These are phyloP conservation scores for Agonopterix arenella DNA, from an alignment of 2,888 invertebrate species.

Conservation along the genomic window DNA sequence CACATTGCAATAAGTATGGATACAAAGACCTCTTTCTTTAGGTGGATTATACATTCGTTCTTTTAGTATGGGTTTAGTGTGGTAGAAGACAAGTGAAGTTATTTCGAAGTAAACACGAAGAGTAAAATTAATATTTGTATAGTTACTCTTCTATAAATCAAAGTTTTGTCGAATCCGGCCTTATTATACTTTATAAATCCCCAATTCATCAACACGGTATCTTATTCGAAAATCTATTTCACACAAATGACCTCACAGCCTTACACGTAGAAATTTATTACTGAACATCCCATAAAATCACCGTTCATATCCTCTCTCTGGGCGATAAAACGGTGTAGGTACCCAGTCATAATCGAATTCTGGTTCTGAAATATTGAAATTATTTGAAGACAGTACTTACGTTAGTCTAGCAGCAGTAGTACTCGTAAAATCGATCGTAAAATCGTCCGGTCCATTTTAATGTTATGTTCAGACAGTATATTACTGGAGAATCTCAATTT, in stretches of 20 bases:
- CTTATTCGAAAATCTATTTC: background rate
- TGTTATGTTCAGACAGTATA: slow-evolving; percentile 20
- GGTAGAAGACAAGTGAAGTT: no score
- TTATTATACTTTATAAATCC: no score
- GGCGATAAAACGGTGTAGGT: slow-evolving; percentile 26
- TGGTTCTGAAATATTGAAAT: slow-evolving; percentile 30
- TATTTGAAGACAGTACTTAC: slow-evolving; percentile 1
- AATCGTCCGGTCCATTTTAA: slow-evolving; percentile 16
- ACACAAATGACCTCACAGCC: background rate
- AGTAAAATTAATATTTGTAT: no score
- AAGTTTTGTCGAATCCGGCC: no score
- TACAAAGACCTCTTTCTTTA: no score
- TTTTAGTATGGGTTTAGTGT: no score
- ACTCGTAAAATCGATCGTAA: slow-evolving; percentile 23
- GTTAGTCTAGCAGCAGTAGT: slow-evolving; percentile 1
- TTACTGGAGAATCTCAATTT: no score
- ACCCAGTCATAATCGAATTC: slow-evolving; percentile 28
- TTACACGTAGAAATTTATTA: slow-evolving; percentile 7
- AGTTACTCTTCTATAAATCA: no score
- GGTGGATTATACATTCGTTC: no score
- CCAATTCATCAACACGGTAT: no score
- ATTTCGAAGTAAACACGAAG: no score
- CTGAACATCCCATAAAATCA: slow-evolving; percentile 25
- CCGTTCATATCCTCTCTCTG: slow-evolving; percentile 19
- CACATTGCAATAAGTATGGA: no score